Conservation (phyloP, 2,888 invertebrate species). For the Nysson spinosus region DNA sequence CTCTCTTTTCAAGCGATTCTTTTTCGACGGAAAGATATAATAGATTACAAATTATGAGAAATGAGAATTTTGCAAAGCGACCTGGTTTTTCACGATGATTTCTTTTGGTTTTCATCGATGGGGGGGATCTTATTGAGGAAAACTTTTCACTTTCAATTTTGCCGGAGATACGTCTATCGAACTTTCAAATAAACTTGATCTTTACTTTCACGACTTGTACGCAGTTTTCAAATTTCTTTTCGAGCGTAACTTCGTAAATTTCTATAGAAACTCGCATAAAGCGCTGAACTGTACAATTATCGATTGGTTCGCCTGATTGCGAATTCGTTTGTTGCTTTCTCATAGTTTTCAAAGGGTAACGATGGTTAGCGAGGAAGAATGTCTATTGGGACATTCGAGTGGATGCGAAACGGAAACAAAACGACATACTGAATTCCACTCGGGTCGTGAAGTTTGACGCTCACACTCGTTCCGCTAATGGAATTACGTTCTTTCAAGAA, state of each 20-base stretch:
- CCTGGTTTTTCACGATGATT: no score
- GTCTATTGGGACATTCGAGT: slow-evolving; percentile 10
- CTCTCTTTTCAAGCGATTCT: slow-evolving; percentile 2
- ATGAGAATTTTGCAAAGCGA: not conserved
- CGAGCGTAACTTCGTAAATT: not conserved
- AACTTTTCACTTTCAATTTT: not conserved
- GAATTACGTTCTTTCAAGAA: not conserved
- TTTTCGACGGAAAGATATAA: slow-evolving; percentile 8
- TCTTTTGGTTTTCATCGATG: no score
- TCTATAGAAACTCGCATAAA: slow-evolving; percentile 8
- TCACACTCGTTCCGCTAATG: not conserved
- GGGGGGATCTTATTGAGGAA: no score
- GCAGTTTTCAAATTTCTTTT: not conserved
- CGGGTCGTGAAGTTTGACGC: not conserved
- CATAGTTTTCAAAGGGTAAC: slow-evolving; percentile 5
- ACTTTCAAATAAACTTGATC: not conserved
- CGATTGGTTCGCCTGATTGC: slow-evolving; percentile 3
- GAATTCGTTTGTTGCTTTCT: slow-evolving; percentile 23
- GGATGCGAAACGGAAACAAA: not conserved
- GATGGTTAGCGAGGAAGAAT: slow-evolving; percentile 10
- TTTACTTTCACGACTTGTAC: not conserved
- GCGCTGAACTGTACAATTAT: slow-evolving; percentile 6
- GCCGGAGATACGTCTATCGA: not conserved
- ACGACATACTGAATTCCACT: slow-evolving; percentile 1
- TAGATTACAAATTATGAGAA: not conserved